Evolutionary conservation across 2,888 invertebrate genomes (phyloP).

Genomic region (Drosophila helvetica): DNA sequence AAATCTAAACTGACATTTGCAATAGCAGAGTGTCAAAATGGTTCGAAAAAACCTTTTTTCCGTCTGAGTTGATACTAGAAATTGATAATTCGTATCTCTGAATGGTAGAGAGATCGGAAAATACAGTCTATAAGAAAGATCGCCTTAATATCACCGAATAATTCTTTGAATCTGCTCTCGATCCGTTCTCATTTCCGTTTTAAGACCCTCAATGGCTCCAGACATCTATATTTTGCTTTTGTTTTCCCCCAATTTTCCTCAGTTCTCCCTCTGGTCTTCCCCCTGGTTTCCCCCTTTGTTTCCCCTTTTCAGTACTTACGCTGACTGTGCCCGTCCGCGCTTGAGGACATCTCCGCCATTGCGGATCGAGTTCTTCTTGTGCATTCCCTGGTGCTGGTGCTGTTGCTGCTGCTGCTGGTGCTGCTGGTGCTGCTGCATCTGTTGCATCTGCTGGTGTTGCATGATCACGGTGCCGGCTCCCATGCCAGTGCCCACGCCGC

Average conservation of each 20-base stretch:
- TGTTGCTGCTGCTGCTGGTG: slow-evolving; percentile 58
- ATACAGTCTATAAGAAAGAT: no score
- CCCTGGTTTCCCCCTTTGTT: background rate
- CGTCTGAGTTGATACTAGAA: no score
- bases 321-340: slow-evolving; percentile 87
- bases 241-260: background rate
- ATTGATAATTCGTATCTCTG: no score
- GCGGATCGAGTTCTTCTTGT: slow-evolving; percentile 88
- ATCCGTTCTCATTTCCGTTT: no score
- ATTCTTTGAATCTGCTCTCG: no score
- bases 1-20: no score
- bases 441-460: slow-evolving; percentile 59
- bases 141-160: no score
- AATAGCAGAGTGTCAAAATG: no score
- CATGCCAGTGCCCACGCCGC: slow-evolving; percentile 81
- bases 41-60: no score
- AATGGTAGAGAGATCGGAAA: no score
- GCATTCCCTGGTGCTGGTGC: slow-evolving; percentile 84
- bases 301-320: slow-evolving; percentile 85
- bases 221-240: background rate
- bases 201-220: no score
- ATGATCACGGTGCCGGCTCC: slow-evolving; percentile 51
- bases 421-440: slow-evolving; percentile 52
- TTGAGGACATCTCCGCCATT: slow-evolving; percentile 87
- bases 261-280: no score